Base-by-base conservation (phyloP, 2,113 vertebrate species). In the Crotalus viridis region DNA sequence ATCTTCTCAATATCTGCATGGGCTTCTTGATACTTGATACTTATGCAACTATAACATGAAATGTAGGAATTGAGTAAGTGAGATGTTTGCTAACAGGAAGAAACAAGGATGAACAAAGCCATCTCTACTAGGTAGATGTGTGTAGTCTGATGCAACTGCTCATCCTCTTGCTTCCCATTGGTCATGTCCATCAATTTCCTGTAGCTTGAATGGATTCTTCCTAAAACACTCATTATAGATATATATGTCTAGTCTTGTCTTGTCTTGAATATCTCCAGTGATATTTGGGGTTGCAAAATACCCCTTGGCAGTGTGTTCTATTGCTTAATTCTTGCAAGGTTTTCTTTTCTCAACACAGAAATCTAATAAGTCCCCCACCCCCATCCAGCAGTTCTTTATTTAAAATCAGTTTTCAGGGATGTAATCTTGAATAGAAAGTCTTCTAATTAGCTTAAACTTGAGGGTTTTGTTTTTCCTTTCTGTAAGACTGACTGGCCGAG, bases 211-310 rank as follows among this genome's bases (percentile, higher is more conserved):
- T 95, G 95, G 93, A 91, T 55, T 95, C 94, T 96, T 94, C 90
- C 90, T 95, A 93, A 64, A 91, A 39, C 87, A 94, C 39, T 88
- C 24, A 52, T 93, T 89, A 94, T 85, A 95, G 91, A 91, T 19
- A 61, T 87, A 93, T 92, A 9, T 57, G 91, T 39, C n/a, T 33
- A 21, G 55, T 93, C 93, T 94, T 95, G 93, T 94, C 92, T 93
- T 92, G 90, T 94, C 95, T 95, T 96, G 95, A 92, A 94, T 95
- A 94, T 96, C 46, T 95, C 91, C 95, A 96, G n/a, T 91, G 93
- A 94, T 89, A 93, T 28, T 86, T 92, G 88, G 61, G 86, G 69
- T 96, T 96, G 95, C 4, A 26, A 95, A 96, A 96, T 93, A 94
- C 52, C 28, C 91, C 33, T 93, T 93, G 93, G 96, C 95, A 95